Evolutionary conservation across 2,797 vertebrate species (phyloP), one percentile per base, ranked within the genome.

Genomic region (Acanthurus lineatus): DNA sequence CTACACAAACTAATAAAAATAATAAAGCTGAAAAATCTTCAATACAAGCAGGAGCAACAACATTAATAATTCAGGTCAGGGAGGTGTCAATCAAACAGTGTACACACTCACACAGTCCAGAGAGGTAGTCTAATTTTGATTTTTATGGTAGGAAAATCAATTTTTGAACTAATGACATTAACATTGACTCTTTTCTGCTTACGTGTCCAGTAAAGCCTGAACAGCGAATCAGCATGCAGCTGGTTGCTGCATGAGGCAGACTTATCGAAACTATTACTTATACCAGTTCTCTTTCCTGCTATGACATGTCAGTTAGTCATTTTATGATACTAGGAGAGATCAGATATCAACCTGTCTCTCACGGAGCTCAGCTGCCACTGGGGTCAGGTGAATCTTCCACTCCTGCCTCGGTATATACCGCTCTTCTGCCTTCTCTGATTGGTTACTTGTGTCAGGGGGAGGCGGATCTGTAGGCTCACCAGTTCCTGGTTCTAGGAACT

Each of bases 361-460:
- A 0, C 81, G 85, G 44, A 94, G 95, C 86, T 97, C 97, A 0
- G 94, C 76, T 57, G 91, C 94, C 0, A 95, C 90, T 0, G 90
- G 96, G 0, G 94, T 93, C 69, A 96, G 94, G 69, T 96, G 95
- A 73, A 96, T 93, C 88, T 96, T 96, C 98, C 98, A 98, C 91
- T 99, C 97, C 0, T 96, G 96, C 48, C 96, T 96, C 0, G 98
- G 94, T 48, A 98, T 86, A 6, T 95, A 95, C 14, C 93, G 93
- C 51, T 96, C 95, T 1, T 95, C 95, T 0, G 91, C 89, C 44
- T 93, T 92, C 74, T 96, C 95, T 1, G 94, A 95, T 71, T 95
- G 93, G 89, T 96, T 95, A 69, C 84, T 76, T 3, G 91, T 60
- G 48, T 95, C 93, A 0, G 70, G 86, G 0, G 93, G 93, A 6